Percentiles rank a stretch among this genome's conserved stretches.
These are phyloP conservation scores for Dendrolimus houi DNA, from an alignment of 2,888 invertebrate genomes.

Conservation along the genomic window DNA sequence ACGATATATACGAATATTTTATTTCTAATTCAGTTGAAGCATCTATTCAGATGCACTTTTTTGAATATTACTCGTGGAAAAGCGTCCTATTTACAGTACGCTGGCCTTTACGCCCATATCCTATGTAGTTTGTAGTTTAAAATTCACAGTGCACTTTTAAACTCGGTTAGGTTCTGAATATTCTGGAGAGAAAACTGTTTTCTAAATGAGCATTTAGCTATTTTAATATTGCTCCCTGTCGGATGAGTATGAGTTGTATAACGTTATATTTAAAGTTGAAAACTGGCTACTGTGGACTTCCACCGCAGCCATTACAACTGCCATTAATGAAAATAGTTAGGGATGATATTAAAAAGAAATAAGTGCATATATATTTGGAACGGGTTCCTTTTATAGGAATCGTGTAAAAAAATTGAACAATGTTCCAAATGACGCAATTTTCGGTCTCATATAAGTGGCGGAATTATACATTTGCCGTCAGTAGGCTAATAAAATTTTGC, in stretches of 20 bases:
- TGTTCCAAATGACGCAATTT: too few relatives aligned
- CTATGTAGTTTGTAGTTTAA: slow-evolving; percentile 61
- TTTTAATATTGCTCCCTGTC: slow-evolving; percentile 27
- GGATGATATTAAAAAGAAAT: too few relatives aligned
- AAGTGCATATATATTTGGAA: too few relatives aligned
- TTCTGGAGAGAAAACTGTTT: slow-evolving; percentile 33
- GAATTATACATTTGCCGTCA: too few relatives aligned
- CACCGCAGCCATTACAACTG: slow-evolving; percentile 1
- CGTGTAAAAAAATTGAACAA: too few relatives aligned
- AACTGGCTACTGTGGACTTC: not conserved
- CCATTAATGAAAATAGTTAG: not conserved
- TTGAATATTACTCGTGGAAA: slow-evolving; percentile 50
- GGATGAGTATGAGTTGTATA: slow-evolving; percentile 10
- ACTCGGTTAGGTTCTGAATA: slow-evolving; percentile 54
- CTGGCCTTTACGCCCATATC: slow-evolving; percentile 56
- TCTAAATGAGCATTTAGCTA: slow-evolving; percentile 45
- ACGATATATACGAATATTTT: slow-evolving; percentile 25
- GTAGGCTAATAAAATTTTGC: too few relatives aligned
- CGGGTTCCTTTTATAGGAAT: too few relatives aligned
- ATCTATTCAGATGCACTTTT: slow-evolving; percentile 44
- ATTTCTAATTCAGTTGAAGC: slow-evolving; percentile 32
- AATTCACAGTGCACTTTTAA: slow-evolving; percentile 62
- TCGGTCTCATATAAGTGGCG: too few relatives aligned
- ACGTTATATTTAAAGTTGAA: slow-evolving; percentile 8
- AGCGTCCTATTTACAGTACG: slow-evolving; percentile 48